Percentiles rank a stretch among this genome's conserved stretches.
These are phyloP conservation scores for Drosophila fuyamai DNA, from an alignment of 1,140 invertebrate species.

Conservation along the genomic window DNA sequence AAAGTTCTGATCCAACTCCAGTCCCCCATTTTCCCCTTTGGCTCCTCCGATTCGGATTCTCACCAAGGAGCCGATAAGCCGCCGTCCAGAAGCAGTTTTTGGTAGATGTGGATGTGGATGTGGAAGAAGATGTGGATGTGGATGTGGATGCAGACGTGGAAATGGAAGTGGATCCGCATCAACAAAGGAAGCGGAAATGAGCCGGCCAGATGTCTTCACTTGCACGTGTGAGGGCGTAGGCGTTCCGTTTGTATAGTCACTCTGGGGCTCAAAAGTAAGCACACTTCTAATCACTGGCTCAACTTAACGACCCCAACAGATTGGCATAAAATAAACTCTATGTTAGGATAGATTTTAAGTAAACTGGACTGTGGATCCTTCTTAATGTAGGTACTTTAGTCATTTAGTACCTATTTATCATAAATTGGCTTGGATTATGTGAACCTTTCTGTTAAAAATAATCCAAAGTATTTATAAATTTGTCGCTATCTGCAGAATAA, in stretches of 20 bases:
- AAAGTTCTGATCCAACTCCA: conserved; percentile 65
- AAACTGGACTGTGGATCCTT: too few relatives aligned
- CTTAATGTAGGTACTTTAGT: too few relatives aligned
- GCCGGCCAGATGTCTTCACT: conserved; percentile 40
- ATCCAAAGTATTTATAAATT: too few relatives aligned
- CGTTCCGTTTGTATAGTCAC: conserved; percentile 19
- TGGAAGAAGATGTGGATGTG: background rate
- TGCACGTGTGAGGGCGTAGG: conserved; percentile 2
- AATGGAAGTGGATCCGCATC: conserved; percentile 23
- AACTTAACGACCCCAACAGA: background rate
- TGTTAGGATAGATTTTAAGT: background rate
- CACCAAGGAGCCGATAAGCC: conserved; percentile 29
- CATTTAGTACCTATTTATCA: too few relatives aligned
- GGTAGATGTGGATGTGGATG: conserved; percentile 4
- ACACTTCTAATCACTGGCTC: conserved; percentile 28
- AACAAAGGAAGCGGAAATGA: conserved; percentile 77
- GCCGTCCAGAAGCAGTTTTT: conserved; percentile 24
- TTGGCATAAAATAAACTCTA: background rate
- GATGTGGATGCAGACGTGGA: background rate
- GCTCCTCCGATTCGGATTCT: conserved; percentile 8
- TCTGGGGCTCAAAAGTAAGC: conserved; percentile 5
- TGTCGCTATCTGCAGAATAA: too few relatives aligned
- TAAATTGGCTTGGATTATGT: too few relatives aligned
- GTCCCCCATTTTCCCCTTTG: background rate
- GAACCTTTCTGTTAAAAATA: too few relatives aligned